Percentiles rank a stretch among this genome's conserved stretches.
phyloP scores from a whole-genome alignment of 2,113 vertebrate species.

The Suncus etruscus region DNA sequence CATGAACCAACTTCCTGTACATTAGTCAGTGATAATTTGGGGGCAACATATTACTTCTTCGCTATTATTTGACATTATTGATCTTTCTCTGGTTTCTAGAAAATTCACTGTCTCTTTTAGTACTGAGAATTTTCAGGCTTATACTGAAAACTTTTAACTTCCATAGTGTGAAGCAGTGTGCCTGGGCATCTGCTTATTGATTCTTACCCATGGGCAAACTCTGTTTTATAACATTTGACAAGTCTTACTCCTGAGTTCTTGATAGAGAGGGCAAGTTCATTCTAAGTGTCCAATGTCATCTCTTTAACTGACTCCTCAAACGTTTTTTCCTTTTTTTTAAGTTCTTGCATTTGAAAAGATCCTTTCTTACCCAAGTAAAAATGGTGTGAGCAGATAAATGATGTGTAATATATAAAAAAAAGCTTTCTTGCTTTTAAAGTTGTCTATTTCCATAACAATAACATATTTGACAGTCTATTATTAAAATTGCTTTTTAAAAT shows the following conservation, averaged over 20 bases:
- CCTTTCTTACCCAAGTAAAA: background rate
- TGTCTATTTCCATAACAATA: background rate
- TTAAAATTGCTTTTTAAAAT: constrained; percentile 1
- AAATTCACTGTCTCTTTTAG: background rate
- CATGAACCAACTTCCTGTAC: background rate
- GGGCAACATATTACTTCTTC: background rate
- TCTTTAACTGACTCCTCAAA: background rate
- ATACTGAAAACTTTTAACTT: background rate
- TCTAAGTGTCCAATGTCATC: background rate
- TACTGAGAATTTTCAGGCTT: no score
- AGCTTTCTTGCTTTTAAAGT: constrained; percentile 19
- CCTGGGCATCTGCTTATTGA: background rate
- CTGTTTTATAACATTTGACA: background rate
- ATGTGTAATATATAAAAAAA: no score
- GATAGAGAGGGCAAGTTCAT: background rate
- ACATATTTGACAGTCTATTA: background rate
- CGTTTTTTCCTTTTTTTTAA: background rate
- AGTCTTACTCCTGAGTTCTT: background rate
- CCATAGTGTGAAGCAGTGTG: background rate
- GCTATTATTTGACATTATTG: background rate
- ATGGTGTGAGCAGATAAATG: background rate
- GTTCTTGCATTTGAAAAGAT: background rate
- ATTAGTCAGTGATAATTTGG: background rate
- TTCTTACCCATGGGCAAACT: background rate
- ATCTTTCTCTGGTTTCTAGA: background rate